Evolutionary conservation across 2,888 invertebrate genomes (phyloP).

Genomic region (Sturmia bella): DNA sequence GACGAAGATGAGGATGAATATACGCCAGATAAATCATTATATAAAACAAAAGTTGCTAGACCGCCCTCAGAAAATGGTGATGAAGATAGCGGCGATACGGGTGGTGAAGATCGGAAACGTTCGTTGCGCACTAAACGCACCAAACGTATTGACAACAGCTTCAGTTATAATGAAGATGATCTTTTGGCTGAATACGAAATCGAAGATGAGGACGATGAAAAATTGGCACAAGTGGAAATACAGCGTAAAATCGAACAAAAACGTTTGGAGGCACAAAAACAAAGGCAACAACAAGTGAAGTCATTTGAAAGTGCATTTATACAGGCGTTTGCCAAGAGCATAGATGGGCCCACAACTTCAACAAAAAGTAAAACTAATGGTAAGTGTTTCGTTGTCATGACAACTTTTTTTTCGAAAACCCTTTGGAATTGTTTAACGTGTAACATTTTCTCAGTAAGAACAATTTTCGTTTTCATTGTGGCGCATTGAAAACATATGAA

Average conservation of each 20-base stretch:
- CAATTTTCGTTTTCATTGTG: too few species aligned
- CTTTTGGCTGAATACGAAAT: slow-evolving; percentile 72
- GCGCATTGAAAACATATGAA: too few species aligned
- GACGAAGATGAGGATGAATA: slow-evolving; percentile 63
- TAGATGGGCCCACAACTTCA: slow-evolving; percentile 37
- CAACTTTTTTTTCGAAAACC: too few species aligned
- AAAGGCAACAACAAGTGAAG: slow-evolving; percentile 69
- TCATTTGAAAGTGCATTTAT: slow-evolving; percentile 73
- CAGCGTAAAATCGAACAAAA: slow-evolving; percentile 71
- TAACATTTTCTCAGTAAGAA: too few species aligned
- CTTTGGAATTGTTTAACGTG: too few species aligned
- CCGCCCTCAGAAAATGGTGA: slow-evolving; percentile 43
- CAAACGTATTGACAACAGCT: slow-evolving; percentile 73
- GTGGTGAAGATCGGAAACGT: slow-evolving; percentile 72
- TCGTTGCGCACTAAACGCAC: slow-evolving; percentile 74
- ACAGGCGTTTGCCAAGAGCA: slow-evolving; percentile 67
- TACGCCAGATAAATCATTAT: slow-evolving; percentile 54
- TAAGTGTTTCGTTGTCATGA: too few species aligned
- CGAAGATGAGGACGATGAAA: slow-evolving; percentile 70
- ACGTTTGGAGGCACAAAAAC: slow-evolving; percentile 70
- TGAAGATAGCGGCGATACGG: slow-evolving; percentile 57
- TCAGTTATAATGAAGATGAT: slow-evolving; percentile 74
- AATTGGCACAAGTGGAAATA: slow-evolving; percentile 62
- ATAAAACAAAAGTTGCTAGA: slow-evolving; percentile 36
- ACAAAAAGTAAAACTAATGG: slow-evolving; percentile 33